Conservation (phyloP, 2,113 vertebrate genomes). For the Cochlearius cochlearius region DNA sequence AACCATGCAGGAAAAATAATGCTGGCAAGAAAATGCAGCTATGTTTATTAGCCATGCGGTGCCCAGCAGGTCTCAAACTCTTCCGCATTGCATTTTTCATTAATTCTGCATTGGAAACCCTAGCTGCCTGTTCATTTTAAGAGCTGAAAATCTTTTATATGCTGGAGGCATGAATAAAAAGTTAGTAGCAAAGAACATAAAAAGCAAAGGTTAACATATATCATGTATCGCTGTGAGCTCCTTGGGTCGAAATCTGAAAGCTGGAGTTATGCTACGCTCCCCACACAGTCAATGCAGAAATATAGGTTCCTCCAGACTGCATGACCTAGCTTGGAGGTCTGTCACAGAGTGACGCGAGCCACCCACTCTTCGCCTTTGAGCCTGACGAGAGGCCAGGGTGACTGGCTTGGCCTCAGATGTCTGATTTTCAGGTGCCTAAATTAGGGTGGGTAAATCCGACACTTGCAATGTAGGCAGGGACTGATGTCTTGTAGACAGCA, state of each 20-base stretch:
- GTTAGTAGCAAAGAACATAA: background rate
- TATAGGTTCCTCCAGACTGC: background rate
- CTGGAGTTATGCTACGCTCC: background rate
- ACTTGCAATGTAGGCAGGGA: accelerated
- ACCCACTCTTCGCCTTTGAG: background rate
- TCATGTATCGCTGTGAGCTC: background rate
- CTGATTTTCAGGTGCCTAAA: background rate
- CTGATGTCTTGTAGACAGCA: background rate
- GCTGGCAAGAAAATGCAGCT: background rate
- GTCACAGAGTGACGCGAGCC: background rate
- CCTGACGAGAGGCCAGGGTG: background rate
- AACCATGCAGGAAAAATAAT: slow-evolving; percentile 14
- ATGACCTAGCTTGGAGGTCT: background rate
- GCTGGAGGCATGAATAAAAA: background rate
- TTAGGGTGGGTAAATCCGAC: background rate
- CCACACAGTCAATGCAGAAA: background rate
- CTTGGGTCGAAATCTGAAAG: background rate
- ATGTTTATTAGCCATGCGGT: background rate
- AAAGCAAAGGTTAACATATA: background rate
- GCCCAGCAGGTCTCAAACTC: slow-evolving; percentile 1
- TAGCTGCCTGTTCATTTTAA: background rate
- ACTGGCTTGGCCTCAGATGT: background rate
- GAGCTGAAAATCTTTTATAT: slow-evolving; percentile 23
- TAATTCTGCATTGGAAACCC: background rate
- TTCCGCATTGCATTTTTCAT: background rate